Evolutionary conservation across 2,888 invertebrate species (phyloP).

Genomic region (Urechis unicinctus): DNA sequence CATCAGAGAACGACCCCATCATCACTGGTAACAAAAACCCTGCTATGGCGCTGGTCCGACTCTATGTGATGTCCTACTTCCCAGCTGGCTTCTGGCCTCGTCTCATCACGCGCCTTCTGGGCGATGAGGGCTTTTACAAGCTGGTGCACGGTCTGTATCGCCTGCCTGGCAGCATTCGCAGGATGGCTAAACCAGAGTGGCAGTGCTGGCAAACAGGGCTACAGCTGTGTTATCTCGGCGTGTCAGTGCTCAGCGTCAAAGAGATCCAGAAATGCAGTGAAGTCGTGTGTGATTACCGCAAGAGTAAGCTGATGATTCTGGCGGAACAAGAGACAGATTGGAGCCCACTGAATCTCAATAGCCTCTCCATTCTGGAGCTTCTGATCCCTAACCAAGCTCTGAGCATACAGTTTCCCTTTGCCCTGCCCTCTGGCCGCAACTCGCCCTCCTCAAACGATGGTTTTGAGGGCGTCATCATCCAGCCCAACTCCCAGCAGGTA

Average conservation of each 20-base stretch:
- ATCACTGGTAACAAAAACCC: constrained; percentile 14
- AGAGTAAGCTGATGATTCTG: constrained; percentile 43
- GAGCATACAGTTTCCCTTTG: constrained; percentile 93
- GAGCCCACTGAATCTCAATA: constrained; percentile 73
- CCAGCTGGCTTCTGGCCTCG: constrained; percentile 98
- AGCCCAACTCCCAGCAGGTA: constrained; percentile 12
- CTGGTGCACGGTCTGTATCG: constrained; percentile 50
- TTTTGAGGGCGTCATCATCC: constrained; percentile 1
- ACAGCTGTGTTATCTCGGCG: constrained; percentile 74
- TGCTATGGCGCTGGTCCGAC: constrained; percentile 32
- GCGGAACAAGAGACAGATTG: constrained; percentile 71
- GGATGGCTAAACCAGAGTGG: constrained; percentile 57
- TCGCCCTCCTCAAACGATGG: too few species aligned
- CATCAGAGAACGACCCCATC: not conserved
- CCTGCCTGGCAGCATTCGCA: constrained; percentile 11
- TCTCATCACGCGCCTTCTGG: constrained; percentile 82
- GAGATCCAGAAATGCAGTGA: constrained; percentile 63
- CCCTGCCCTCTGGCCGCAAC: too few species aligned
- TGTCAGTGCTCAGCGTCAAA: constrained; percentile 73
- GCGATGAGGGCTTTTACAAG: constrained; percentile 58
- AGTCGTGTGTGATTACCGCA: constrained; percentile 55
- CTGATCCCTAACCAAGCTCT: constrained; percentile 70
- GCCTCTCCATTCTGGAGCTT: constrained; percentile 79
- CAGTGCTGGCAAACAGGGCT: constrained; percentile 89
- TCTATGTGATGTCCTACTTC: constrained; percentile 79